A percentile compares a stretch with the other conserved stretches of the same genome.
Evolutionary conservation across 2,888 invertebrate species (phyloP).

Genomic region (Anoplius nigerrimus): DNA sequence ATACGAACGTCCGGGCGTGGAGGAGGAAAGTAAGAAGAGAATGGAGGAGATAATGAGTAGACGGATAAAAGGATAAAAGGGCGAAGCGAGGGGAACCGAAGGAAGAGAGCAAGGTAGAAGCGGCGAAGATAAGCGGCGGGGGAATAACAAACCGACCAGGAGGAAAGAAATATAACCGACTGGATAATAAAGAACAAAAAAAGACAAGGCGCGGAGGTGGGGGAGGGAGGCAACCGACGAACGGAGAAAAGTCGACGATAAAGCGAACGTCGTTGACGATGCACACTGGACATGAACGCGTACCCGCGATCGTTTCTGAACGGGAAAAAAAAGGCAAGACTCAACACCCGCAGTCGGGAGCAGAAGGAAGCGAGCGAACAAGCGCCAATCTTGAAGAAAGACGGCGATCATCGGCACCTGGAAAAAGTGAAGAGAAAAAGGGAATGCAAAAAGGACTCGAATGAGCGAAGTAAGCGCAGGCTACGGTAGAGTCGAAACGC

Average conservation of each 20-base stretch:
- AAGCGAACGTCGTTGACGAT: conserved; percentile 4
- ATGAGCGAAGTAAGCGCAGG: neutral
- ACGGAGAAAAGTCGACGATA: conserved; percentile 23
- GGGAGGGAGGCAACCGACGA: neutral
- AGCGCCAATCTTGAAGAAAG: neutral
- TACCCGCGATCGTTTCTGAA: too few relatives aligned
- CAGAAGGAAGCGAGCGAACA: neutral
- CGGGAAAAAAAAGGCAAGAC: conserved; percentile 10
- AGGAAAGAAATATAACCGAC: too few relatives aligned
- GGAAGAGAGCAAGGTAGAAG: too few relatives aligned
- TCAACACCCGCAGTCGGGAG: neutral
- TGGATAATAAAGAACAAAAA: neutral
- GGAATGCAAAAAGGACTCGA: neutral
- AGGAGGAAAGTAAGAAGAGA: neutral
- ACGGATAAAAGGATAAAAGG: neutral
- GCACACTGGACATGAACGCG: conserved; percentile 3
- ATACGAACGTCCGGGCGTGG: too few relatives aligned
- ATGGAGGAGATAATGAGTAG: neutral
- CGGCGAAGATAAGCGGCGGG: too few relatives aligned
- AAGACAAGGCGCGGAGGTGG: too few relatives aligned
- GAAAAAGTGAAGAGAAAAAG: conserved; percentile 16
- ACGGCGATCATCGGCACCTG: neutral
- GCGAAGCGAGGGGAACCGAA: too few relatives aligned
- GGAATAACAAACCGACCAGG: too few relatives aligned
- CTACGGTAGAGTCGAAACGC: neutral